Base-by-base conservation (phyloP, 2,113 vertebrate genomes). In the Oriolus oriolus region DNA sequence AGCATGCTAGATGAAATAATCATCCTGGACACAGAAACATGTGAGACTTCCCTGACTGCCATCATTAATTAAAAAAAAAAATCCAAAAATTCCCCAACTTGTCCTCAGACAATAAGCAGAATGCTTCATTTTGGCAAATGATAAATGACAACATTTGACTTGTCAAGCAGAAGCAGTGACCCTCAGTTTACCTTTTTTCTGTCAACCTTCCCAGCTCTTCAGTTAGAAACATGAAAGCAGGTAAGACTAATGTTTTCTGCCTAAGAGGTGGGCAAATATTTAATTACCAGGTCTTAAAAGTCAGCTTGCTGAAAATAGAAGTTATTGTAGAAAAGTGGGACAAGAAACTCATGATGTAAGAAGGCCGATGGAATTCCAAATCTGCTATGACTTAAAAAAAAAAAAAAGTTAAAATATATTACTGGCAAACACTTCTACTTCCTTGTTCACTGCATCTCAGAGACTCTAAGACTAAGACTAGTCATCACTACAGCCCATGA, bases 191-290 rank as follows among this genome's bases (percentile, higher is more conserved):
- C 57, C 31, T 86, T 81, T 90, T 39, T 52, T 54, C 47, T 81
- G 52, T 87, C 81, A 87, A 69, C 41, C 18, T 73, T 85, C 68
- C 35, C 39, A 86, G 39, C 27, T 88, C 35, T 78, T 81, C 69
- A 65, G 44, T 80, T 69, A 85, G 23, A 87, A 84, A 69, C 41
- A 60, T 37, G 21, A 85, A 93, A 93, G 84, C n/a, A 69, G 41
- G 4, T 64, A 68, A 82, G 37, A 50, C 37, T 76, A 84, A 69
- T 27, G 21, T 49, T 65, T 90, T 59, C 68, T 87, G 65, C 41
- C 57, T 74, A 88, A 92, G 37, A 93, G 54, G 42, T 28, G 3
- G n/a, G 50, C 57, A 97, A 95, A 95, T 73, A 95, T 73, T 95
- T 79, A 80, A 87, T 69, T 19, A 76, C 37, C 8, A 73, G 44